Conservation (phyloP, 2,797 vertebrate species). For the Acanthis flammea region DNA sequence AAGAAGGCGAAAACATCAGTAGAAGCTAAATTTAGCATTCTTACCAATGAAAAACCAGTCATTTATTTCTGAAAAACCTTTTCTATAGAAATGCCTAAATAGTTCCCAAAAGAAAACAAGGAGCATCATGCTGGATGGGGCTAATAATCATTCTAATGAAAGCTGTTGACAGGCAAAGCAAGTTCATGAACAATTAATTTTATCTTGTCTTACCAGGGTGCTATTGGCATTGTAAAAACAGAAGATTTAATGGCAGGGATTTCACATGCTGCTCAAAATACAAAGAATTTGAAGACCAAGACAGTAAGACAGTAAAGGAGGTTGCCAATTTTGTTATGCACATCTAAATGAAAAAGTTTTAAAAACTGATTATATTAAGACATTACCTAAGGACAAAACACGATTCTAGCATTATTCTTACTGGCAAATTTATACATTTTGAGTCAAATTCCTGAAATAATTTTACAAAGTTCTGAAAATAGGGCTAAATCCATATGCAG, state of each 20-base stretch:
- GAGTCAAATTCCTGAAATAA: not conserved
- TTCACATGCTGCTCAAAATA: not conserved
- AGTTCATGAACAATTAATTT: not conserved
- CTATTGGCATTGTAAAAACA: not conserved
- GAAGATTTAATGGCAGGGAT: not conserved
- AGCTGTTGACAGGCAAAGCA: not conserved
- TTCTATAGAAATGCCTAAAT: not conserved
- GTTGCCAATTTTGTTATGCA: not conserved
- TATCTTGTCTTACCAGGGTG: not conserved
- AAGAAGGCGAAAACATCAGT: not conserved
- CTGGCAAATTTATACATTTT: not conserved
- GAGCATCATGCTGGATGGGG: not conserved
- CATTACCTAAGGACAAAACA: not conserved
- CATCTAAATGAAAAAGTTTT: not conserved
- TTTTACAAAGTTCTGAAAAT: not conserved
- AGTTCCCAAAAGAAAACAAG: not conserved
- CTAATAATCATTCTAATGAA: not conserved
- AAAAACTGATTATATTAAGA: not conserved
- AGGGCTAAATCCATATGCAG: not conserved
- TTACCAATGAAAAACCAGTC: not conserved
- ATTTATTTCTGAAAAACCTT: not conserved
- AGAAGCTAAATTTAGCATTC: not conserved
- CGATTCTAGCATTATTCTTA: not conserved
- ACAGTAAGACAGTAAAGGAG: not conserved
- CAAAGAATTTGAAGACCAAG: not conserved